A percentile compares a stretch with the other conserved stretches of the same genome.
These are phyloP conservation scores for Zonotrichia albicollis DNA, from an alignment of 2,797 vertebrate genomes.

Conservation along the genomic window DNA sequence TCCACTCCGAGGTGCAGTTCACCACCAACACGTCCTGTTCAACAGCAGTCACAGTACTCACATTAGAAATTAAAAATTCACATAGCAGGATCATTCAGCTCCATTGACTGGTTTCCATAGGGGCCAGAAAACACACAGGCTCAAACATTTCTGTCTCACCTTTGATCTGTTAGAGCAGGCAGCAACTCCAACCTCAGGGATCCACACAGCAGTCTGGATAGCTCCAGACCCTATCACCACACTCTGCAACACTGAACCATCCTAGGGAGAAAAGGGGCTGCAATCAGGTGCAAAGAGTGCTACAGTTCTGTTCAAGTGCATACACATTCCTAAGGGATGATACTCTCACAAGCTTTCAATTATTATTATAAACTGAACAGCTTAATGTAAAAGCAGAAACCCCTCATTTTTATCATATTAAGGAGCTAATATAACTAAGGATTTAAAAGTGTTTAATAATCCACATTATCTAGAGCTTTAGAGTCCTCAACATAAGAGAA, in stretches of 20 bases:
- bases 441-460: neutral
- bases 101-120: rapidly evolving
- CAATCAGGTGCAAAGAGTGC: neutral
- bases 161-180: conserved; percentile 97
- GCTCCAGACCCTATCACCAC: conserved; percentile 94
- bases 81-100: neutral
- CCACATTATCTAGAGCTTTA: neutral
- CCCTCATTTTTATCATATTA: neutral
- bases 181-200: conserved; percentile 94
- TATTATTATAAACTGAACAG: neutral
- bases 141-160: conserved; percentile 70
- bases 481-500: neutral
- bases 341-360: neutral
- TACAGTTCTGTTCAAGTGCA: neutral
- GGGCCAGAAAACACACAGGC: neutral
- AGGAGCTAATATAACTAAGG: neutral
- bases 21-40: conserved; percentile 92
- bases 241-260: conserved; percentile 93
- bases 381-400: neutral
- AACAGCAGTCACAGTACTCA: conserved; percentile 7
- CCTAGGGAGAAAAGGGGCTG: conserved; percentile 74
- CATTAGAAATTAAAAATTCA: neutral
- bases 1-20: conserved; percentile 91
- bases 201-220: conserved; percentile 95
- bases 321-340: neutral